These are phyloP conservation scores for Gavialis gangeticus DNA, from an alignment of 2,113 vertebrate genomes.

Conservation along the genomic window DNA sequence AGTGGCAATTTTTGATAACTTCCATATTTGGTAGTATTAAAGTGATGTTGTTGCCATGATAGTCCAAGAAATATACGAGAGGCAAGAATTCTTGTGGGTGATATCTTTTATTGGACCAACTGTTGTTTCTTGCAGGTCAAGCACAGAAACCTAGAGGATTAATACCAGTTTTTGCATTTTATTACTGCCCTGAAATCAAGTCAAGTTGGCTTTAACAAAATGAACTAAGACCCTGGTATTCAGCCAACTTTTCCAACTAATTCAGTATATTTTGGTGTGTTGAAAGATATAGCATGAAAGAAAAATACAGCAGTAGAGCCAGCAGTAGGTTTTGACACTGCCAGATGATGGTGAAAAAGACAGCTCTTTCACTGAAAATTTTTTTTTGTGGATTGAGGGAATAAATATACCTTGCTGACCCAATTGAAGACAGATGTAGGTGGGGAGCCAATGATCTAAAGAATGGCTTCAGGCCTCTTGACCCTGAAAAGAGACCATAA, in stretches of 20 bases:
- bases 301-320: not conserved
- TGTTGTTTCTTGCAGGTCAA: not conserved
- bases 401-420: not conserved
- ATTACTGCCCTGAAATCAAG: not conserved
- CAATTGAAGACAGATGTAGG: not conserved
- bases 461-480: not conserved
- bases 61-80: no score
- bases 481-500: not conserved
- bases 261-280: not conserved
- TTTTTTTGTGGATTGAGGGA: not conserved
- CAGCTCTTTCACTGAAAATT: not conserved
- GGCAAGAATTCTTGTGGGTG: no score
- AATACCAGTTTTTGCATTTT: not conserved
- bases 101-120: no score
- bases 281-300: not conserved
- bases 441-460: not conserved
- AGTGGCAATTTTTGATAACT: no score
- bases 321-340: not conserved
- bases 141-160: not conserved
- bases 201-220: not conserved
- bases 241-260: not conserved
- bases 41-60: no score
- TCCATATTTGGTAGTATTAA: no score
- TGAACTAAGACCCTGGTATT: accelerated
- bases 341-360: not conserved